Base-by-base conservation (phyloP, 2,113 vertebrate genomes). In the Lepus americanus region DNA sequence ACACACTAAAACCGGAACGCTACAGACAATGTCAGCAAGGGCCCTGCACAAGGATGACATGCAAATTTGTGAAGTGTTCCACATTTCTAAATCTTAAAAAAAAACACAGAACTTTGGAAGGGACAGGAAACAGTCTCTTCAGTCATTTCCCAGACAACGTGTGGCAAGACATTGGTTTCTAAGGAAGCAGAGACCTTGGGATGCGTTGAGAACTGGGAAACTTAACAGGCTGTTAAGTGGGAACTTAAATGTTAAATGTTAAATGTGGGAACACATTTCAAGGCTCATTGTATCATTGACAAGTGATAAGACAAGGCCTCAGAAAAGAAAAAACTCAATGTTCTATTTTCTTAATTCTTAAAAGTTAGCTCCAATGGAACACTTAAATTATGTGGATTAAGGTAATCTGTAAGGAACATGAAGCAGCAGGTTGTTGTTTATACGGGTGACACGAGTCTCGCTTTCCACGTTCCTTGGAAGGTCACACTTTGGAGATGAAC, bases 281-380 rank as follows among this genome's bases (percentile, higher is more conserved):
- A 95, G 51, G 73, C 59, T 88, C 61, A 51, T 25, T 93, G 86
- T 64, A 91, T 44, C 64, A 17, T 0, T 31, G 44, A n/a, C 55
- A 59, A 19, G 10, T 73, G 14, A n/a, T 63, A 76, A 73, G 67
- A 89, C 20, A 63, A 69, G n/a, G 9, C 33, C 16, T 93, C 10
- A 27, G 23, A n/a, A 23, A 92, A 84, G 0, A 20, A 61, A 92
- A 92, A 73, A 67, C 14, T 59, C 33, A 20, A 51, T 39, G 61
- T 55, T 49, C 69, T 76, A 92, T 12, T 51, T 66, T 81, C 7
- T 27, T 69, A 87, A 92, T 89, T 88, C 63, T 61, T 80, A 86
- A 64, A 79, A 73, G 23, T 44, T 73, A 90, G 63, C 59, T 79
- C 25, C 66, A 79, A 80, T 25, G 17, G 27, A 89, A 23, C 69